Evolutionary conservation across 2,888 invertebrate genomes (phyloP).

Genomic region (Pediacus dermestoides): DNA sequence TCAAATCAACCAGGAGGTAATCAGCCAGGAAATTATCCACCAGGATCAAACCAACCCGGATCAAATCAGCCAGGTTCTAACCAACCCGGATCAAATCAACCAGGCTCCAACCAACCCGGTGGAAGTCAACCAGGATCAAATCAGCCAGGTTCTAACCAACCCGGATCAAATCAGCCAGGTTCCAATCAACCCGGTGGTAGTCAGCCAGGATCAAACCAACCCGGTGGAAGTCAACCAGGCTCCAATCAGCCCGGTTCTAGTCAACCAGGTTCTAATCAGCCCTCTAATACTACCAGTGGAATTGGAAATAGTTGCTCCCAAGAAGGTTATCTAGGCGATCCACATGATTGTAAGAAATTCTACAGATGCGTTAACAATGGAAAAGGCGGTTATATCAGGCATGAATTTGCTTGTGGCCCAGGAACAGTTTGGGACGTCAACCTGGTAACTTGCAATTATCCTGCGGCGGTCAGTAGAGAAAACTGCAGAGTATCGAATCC

Average conservation of each 20-base stretch:
- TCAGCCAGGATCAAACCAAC: constrained; percentile 13
- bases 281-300: constrained; percentile 17
- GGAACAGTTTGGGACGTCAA: constrained; percentile 72
- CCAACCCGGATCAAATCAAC: constrained; percentile 12
- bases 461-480: constrained; percentile 56
- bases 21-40: constrained; percentile 47
- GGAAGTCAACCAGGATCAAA: constrained; percentile 13
- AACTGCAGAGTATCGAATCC: constrained; percentile 14
- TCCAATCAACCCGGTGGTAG: constrained; percentile 8
- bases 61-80: constrained; percentile 9
- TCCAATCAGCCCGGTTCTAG: constrained; percentile 10
- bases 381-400: constrained; percentile 54
- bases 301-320: constrained; percentile 29
- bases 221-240: constrained; percentile 13
- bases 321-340: constrained; percentile 41
- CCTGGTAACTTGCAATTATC: constrained; percentile 61
- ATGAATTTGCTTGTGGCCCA: constrained; percentile 63
- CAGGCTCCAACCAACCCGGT: constrained; percentile 7
- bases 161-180: constrained; percentile 12
- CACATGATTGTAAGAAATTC: constrained; percentile 41
- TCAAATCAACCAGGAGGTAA: constrained; percentile 12
- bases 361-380: constrained; percentile 50
- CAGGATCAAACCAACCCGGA: neutral
- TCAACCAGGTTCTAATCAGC: constrained; percentile 6
- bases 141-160: constrained; percentile 14